phyloP scores from a whole-genome alignment of 2,888 invertebrate genomes.

The Nudaria mundana region DNA sequence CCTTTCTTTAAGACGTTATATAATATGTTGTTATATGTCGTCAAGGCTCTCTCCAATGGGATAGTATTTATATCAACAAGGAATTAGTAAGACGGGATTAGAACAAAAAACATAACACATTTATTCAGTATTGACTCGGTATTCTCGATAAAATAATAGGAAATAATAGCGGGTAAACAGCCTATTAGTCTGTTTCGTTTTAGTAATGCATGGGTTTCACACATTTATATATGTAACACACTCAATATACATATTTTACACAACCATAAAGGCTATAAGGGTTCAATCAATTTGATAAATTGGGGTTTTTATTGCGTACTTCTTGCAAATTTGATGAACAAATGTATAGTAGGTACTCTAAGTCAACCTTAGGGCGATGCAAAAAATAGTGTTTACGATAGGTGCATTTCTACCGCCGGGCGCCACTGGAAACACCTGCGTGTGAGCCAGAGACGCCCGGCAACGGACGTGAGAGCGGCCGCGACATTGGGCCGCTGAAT shows the following conservation, averaged over 20 bases:
- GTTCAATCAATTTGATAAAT: slow-evolving; percentile 10
- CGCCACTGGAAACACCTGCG: too few relatives aligned
- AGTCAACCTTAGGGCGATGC: too few relatives aligned
- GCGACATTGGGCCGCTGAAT: too few relatives aligned
- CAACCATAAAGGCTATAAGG: slow-evolving; percentile 29
- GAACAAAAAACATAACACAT: slow-evolving; percentile 37
- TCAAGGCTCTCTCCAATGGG: slow-evolving; percentile 21
- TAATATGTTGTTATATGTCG: slow-evolving; percentile 19
- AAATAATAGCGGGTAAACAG: slow-evolving; percentile 25
- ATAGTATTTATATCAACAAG: slow-evolving; percentile 14
- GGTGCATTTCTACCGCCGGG: too few relatives aligned
- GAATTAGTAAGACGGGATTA: slow-evolving; percentile 18
- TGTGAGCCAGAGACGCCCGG: too few relatives aligned
- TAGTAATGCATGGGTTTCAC: slow-evolving; percentile 53
- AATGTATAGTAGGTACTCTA: too few relatives aligned
- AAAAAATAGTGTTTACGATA: too few relatives aligned
- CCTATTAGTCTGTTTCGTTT: slow-evolving; percentile 38
- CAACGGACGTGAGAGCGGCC: too few relatives aligned
- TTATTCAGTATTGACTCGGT: slow-evolving; percentile 22
- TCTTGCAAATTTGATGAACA: too few relatives aligned
- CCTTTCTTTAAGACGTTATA: slow-evolving; percentile 15
- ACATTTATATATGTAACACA: slow-evolving; percentile 36
- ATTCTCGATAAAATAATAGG: slow-evolving; percentile 16
- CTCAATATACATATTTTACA: slow-evolving; percentile 30
- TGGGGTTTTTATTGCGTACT: too few relatives aligned